These are phyloP conservation scores for Orchesella cincta DNA, from an alignment of 1,140 invertebrate species.

Conservation along the genomic window DNA sequence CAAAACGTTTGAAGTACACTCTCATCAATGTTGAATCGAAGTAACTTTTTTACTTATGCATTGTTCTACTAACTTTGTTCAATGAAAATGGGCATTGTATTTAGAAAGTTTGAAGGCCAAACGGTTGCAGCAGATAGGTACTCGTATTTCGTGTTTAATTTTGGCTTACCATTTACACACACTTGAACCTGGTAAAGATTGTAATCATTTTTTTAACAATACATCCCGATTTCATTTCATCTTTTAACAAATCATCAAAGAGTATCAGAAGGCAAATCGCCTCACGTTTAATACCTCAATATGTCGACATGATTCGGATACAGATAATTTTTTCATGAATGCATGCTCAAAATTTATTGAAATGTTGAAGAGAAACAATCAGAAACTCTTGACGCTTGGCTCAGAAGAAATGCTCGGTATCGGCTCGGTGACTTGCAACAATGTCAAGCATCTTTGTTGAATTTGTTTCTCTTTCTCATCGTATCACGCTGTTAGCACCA, in stretches of 20 bases:
- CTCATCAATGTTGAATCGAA: no score
- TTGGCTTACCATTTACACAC: neutral
- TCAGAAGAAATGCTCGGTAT: neutral
- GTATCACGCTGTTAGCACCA: constrained; percentile 21
- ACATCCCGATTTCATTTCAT: neutral
- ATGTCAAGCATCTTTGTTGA: neutral
- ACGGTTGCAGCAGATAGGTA: no score
- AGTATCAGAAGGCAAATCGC: neutral
- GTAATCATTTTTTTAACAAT: neutral
- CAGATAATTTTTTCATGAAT: no score
- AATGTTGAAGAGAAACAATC: neutral
- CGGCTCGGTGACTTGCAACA: constrained; percentile 14
- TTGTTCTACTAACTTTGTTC: no score
- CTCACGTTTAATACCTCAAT: neutral
- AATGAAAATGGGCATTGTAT: no score
- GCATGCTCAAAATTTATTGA: neutral
- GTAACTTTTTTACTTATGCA: no score
- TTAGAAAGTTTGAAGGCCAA: no score
- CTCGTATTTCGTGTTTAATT: no score
- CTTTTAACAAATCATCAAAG: neutral
- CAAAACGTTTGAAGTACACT: no score
- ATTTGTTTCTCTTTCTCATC: neutral
- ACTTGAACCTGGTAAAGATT: neutral
- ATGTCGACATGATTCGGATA: neutral
- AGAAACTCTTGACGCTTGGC: neutral